Conservation (phyloP, 37 sponge, comb jelly and placozoan species). For the Petrosia ficiformis region DNA sequence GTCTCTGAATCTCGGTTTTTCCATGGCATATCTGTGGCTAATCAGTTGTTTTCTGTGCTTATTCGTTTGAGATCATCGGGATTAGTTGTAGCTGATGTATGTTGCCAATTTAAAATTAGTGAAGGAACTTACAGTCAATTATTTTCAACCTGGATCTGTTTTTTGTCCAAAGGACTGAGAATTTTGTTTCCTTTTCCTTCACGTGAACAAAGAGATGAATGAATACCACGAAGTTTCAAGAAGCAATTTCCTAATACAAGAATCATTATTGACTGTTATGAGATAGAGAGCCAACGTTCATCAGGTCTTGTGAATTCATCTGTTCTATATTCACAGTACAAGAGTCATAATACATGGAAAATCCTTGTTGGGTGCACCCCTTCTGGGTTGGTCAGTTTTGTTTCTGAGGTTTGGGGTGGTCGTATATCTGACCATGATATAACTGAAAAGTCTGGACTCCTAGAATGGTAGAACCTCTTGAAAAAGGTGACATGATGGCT, state of each 20-base stretch:
- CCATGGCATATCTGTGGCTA: constrained; percentile 6
- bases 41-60: constrained; percentile 27
- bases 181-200: constrained; percentile 44
- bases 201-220: constrained; percentile 17
- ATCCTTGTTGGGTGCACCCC: constrained; percentile 20
- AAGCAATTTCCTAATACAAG: constrained; percentile 27
- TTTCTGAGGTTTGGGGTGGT: constrained; percentile 36
- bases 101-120: background rate
- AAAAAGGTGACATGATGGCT: constrained; percentile 3
- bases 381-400: constrained; percentile 21
- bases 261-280: constrained; percentile 35
- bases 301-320: constrained; percentile 7
- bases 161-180: constrained; percentile 19
- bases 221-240: constrained; percentile 28
- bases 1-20: no score
- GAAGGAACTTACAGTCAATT: constrained; percentile 16
- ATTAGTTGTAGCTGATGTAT: background rate
- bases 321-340: constrained; percentile 18
- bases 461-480: constrained; percentile 8
- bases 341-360: constrained; percentile 27
- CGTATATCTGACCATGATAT: constrained; percentile 23
- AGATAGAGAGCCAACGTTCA: constrained; percentile 27
- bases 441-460: constrained; percentile 1
- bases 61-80: constrained; percentile 16
- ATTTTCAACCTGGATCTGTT: constrained; percentile 33